Evolutionary conservation across 2,113 vertebrate genomes (phyloP), one percentile per base, ranked within the genome.

Genomic region (Callorhinus ursinus): DNA sequence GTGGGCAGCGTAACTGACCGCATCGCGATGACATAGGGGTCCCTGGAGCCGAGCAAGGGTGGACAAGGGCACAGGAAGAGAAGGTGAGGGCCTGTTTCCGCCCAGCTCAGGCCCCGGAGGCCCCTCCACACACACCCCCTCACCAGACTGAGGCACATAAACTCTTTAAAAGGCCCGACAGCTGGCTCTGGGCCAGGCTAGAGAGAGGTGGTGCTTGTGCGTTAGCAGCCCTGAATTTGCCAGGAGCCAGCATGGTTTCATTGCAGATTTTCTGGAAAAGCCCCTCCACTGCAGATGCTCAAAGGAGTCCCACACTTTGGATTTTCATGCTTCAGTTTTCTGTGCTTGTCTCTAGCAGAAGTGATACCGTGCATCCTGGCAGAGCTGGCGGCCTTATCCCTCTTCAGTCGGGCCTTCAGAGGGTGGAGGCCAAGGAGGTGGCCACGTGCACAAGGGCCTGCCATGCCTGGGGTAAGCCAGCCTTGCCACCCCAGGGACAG

Each of bases 1-100:
- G 99, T 99, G 88, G 99, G 99, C 97, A 99, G 98, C 0, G 99
- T 99, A 95, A 99, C 99, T 0, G 99, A 99, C 39, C 99, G 99
- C 95, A 99, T 98, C 1, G 99, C 99, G 7, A 99, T 99, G 98
- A 99, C 98, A 19, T 99, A 99, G 1, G 99, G 99, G 93, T 99
- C 99, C 88, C 99, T 99, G 97, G 26, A 94, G 93, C 65, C 7
- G 4, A 84, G 31, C 96, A 36, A 83, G 89, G 61, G 65, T 1
- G 0, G 0, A 39, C 18, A 90, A 51, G 7, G 21, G 26, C 72
- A 89, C 15, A 87, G 85, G 4, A 89, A n/a, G 18, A 87, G 21
- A 33, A 24, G 9, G n/a, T 79, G 18, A 87, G 22, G 42, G 33
- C 42, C 59, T 39, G 8, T 39, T 46, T 31, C 21, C 46, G 8